Evolutionary conservation across 1,140 invertebrate genomes (phyloP), one percentile per base, ranked within the genome.

Genomic region (Varroa destructor): DNA sequence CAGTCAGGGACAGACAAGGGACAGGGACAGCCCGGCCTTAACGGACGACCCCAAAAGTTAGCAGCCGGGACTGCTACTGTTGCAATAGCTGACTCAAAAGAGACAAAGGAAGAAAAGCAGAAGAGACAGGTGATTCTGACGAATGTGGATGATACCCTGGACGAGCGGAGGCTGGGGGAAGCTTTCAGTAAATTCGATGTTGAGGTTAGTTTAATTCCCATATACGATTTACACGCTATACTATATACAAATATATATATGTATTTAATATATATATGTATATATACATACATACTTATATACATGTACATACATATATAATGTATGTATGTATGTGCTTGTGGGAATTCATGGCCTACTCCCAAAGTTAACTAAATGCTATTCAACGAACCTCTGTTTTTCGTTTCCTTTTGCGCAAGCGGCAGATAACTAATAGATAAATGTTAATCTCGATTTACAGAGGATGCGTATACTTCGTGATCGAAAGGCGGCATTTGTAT

Each of bases 51-150:
- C 8, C 46, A 3, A 3, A 51, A 51, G 46, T 51, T 8, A 8
- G 46, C 46, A 8, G 46, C 46, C 46, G 46, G 8, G 4, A 0
- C 46, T 51, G 46, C 4, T 8, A 8, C 46, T 51, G 46, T 3
- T 8, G 46, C 46, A 8, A 51, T 51, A 8, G 46, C 4, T 8
- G 40, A 67, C 12, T 40, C 40, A 12, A 12, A 40, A 40, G 61
- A 67, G 37, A 67, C 61, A 2, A 67, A 67, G 61, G 61, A 67
- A 8, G 40, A 67, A 2, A 67, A 67, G 40, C 61, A 67, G 37
- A 67, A 46, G 40, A 40, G 61, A 46, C 61, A 67, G 36, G 61
- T 67, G 12, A 67, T 67, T 40, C 61, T 67, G 1, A 40, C 40
- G 40, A 67, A 46, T 5, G 46, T 67, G 1, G 61, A 67, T 2